Evolutionary conservation across 2,797 vertebrate species (phyloP).

Genomic region (Octomys mimax): DNA sequence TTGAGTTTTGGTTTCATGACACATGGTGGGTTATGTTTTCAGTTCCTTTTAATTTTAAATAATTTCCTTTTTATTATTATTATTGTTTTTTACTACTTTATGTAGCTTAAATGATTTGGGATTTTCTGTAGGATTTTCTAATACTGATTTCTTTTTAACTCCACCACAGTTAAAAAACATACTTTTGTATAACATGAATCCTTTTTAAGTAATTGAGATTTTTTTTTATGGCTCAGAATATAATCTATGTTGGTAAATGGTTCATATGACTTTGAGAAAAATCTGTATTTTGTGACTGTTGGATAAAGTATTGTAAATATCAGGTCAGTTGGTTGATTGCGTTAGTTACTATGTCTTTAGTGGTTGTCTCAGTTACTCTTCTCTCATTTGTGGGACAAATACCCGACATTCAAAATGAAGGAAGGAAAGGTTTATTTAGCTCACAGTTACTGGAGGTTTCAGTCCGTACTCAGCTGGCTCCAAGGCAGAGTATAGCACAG

Average conservation of each 20-base stretch:
- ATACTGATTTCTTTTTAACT: not conserved
- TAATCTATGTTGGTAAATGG: not conserved
- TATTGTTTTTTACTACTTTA: not conserved
- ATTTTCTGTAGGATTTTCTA: not conserved
- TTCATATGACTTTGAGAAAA: not conserved
- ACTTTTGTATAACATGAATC: not conserved
- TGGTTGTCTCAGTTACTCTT: not conserved
- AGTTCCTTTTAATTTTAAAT: not conserved
- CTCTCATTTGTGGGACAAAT: no score
- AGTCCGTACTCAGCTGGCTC: no score
- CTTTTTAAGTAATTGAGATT: not conserved
- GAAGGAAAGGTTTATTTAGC: no score
- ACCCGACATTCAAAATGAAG: no score
- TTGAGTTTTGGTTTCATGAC: not conserved
- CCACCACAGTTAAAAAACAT: not conserved
- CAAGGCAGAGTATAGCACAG: no score
- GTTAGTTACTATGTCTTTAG: not conserved
- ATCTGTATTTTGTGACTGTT: not conserved
- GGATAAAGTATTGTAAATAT: not conserved
- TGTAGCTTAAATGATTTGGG: not conserved
- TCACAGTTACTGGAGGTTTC: no score
- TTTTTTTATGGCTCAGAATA: not conserved
- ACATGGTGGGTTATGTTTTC: not conserved
- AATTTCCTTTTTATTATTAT: not conserved
- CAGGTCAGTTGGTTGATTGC: not conserved